Base-by-base conservation (phyloP, 2,888 invertebrate genomes). In the Drosophila paramelanica region DNA sequence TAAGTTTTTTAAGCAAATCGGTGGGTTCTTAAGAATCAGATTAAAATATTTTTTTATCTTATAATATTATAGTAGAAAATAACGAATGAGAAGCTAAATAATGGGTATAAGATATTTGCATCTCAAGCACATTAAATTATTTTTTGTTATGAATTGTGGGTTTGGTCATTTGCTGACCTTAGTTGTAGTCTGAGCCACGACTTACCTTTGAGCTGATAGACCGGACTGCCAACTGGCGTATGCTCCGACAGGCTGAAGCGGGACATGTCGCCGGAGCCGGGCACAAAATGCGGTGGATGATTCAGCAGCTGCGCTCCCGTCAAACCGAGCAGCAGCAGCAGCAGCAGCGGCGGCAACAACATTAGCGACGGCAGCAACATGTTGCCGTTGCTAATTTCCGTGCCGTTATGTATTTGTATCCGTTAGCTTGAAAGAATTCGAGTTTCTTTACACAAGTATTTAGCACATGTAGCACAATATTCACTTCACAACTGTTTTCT, bases 231-330 rank as follows among this genome's bases (percentile, higher is more conserved):
- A 11, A 96, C 95, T 39, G 94, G 94, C 1, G 96, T 96, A 79
- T 96, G 94, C 91, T 96, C 97, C 10, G 95, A 93, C 11, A 97
- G 91, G 61, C 95, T 94, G 88, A 97, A 95, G 67, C 95, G 94
- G 2, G 95, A 94, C 96, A 97, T 96, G 89, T 97, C 96, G 1
- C 96, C 96, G 1, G 93, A 93, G 75, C 95, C 95, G 23, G 95
- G 94, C 25, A 96, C 92, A 90, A 97, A 97, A 88, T 95, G 95
- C 0, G 96, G 96, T 1, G 95, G 94, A 61, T 95, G 93, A 93
- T 96, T 96, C 84, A 94, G 92, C 77, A 94, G 93, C 90, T 95
- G 95, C 41, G 89, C 84, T 41, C 41, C 17, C 31, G 67, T 56
- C 41, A 60, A 42, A 38, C 55, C 46, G 41, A 65, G 57, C 41